Percentiles rank a stretch among this genome's conserved stretches.
Evolutionary conservation across 2,888 invertebrate species (phyloP).

Genomic region (Folsomia manolachei): DNA sequence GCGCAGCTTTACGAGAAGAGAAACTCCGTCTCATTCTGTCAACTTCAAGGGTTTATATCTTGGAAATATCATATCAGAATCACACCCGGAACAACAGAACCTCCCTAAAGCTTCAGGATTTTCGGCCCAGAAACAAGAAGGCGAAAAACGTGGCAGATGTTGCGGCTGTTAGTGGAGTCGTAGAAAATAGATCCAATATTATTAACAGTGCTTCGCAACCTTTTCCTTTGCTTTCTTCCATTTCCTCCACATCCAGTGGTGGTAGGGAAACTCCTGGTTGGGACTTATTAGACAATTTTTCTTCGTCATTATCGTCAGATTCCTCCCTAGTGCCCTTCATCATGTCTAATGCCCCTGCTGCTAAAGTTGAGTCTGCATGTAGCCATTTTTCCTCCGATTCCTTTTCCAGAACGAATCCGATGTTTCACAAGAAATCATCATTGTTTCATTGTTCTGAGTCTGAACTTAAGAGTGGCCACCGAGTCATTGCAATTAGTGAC

Average conservation of each 20-base stretch:
- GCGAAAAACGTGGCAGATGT: conserved; percentile 8
- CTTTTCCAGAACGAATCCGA: neutral
- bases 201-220: neutral
- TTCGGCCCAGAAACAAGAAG: neutral
- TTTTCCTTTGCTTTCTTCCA: neutral
- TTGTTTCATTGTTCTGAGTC: neutral
- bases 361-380: neutral
- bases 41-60: conserved; percentile 8
- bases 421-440: neutral
- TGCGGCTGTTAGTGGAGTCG: neutral
- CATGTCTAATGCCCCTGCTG: no score
- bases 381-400: neutral
- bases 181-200: neutral
- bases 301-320: neutral
- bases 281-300: conserved; percentile 3
- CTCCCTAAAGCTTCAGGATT: neutral
- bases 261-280: no score
- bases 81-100: neutral
- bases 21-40: conserved; percentile 1
- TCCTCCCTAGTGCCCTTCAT: neutral
- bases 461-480: neutral
- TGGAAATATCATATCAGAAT: conserved; percentile 6
- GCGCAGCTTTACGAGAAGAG: conserved; percentile 9
- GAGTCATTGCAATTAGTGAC: neutral
- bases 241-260: neutral